Conservation (phyloP, 2,113 vertebrate genomes). For the Potamarius usumacintae region DNA sequence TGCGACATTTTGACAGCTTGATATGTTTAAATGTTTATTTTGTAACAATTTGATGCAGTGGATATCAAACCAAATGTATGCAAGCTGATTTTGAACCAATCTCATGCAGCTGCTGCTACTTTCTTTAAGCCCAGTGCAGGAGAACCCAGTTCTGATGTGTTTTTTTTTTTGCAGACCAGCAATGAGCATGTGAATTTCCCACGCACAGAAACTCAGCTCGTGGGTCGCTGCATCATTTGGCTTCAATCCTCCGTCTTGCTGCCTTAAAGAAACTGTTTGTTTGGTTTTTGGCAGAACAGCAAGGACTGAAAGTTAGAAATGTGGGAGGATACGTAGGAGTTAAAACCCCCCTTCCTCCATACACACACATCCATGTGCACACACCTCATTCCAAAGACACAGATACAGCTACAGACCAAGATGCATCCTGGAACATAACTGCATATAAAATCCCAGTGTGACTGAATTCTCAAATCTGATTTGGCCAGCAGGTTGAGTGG, state of each 20-base stretch:
- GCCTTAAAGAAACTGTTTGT: background rate
- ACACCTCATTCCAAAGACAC: background rate
- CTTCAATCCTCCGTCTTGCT: background rate
- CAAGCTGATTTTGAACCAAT: background rate
- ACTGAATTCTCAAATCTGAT: background rate
- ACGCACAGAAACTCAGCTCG: background rate
- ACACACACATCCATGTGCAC: constrained; percentile 5
- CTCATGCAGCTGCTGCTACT: background rate
- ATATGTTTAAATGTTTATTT: background rate
- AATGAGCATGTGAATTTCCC: background rate
- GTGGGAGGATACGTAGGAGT: constrained; percentile 19
- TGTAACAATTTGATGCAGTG: too few relatives aligned
- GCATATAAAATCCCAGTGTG: background rate
- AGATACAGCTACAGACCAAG: background rate
- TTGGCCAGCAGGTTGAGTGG: background rate
- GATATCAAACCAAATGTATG: background rate
- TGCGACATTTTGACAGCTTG: background rate
- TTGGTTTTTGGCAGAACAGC: background rate
- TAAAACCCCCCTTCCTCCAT: background rate
- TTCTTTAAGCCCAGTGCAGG: background rate
- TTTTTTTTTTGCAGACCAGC: background rate
- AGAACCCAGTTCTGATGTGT: background rate
- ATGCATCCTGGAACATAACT: background rate
- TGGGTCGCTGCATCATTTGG: constrained; percentile 2
- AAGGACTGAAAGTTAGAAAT: background rate